Base-by-base conservation (phyloP, 1,140 invertebrate species). In the Neodiprion lecontei region DNA sequence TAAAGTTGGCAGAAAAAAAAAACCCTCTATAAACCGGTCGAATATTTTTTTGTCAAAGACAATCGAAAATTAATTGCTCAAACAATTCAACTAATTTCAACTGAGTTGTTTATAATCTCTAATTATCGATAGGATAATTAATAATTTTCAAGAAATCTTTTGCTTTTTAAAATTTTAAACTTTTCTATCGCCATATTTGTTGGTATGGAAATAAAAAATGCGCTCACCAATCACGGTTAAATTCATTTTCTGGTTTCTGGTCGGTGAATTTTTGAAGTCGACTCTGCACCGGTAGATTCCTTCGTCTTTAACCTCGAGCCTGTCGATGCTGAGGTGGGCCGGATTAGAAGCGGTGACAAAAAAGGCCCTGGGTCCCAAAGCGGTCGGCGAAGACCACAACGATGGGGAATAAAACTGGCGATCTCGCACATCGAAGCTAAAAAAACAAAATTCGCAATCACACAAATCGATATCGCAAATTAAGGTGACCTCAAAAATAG, bases 271-370 rank as follows among this genome's bases (percentile, higher is more conserved):
- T 75, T 88, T 88, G 81, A 91, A 92, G 80, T 92, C 91, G 28
- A 92, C 91, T 77, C 91, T 82, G 79, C 91, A 92, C 61, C 90
- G 81, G 81, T 91, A 92, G 72, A 91, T 83, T 17, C 90, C 91
- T 71, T 90, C 88, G 75, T 92, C 91, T 9, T 80, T 83, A 61
- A 85, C 79, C 73, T 87, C 82, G 11, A 91, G 85, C 48, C 88
- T 85, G 74, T 89, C 87, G 70, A 92, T 87, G 70, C 85, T 86
- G 67, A 92, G 86, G 75, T 89, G 84, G 17, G 90, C 89, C 7
- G 90, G 89, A 66, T 84, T 84, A n/a, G 85, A 83, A 69, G 83
- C 82, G 17, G 86, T 83, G 78, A 84, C 83, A 79, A 90, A 90
- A 77, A 87, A 89, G 73, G 88, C 87, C 75, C 88, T 82, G 70